phyloP scores from a whole-genome alignment of 1,140 invertebrate genomes.

The Trichonephila inaurata region DNA sequence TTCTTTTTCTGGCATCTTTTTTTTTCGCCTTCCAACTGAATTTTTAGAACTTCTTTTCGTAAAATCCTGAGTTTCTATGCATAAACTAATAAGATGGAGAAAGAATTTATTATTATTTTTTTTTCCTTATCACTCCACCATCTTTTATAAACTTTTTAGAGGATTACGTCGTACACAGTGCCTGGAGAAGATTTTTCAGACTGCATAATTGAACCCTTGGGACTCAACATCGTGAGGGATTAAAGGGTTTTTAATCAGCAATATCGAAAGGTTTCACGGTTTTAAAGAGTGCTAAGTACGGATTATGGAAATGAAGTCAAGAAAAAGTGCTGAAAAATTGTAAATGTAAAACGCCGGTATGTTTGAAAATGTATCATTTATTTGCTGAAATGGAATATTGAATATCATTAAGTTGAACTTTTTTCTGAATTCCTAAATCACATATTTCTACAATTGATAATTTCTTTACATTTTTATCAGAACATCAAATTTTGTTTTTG shows the following conservation, averaged over 20 bases:
- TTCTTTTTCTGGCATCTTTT: background rate
- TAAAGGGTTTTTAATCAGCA: background rate
- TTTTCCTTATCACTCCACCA: background rate
- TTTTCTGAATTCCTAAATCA: too few relatives aligned
- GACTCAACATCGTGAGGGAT: background rate
- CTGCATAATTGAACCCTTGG: background rate
- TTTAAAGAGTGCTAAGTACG: conserved; percentile 7
- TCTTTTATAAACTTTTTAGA: background rate
- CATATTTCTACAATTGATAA: too few relatives aligned
- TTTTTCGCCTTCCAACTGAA: background rate
- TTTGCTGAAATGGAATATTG: too few relatives aligned
- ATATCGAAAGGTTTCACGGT: background rate
- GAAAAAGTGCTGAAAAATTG: background rate
- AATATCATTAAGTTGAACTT: too few relatives aligned
- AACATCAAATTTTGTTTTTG: too few relatives aligned
- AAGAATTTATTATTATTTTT: background rate
- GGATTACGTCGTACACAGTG: conserved; percentile 1
- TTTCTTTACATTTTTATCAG: too few relatives aligned
- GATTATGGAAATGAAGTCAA: background rate
- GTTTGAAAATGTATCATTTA: too few relatives aligned
- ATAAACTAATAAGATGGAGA: conserved; percentile 46
- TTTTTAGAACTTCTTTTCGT: background rate
- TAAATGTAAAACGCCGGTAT: too few relatives aligned
- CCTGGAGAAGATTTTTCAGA: background rate
- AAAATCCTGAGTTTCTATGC: conserved; percentile 19